Conservation (phyloP, 2,888 invertebrate genomes). For the Himalopsyche kuldschensis region DNA sequence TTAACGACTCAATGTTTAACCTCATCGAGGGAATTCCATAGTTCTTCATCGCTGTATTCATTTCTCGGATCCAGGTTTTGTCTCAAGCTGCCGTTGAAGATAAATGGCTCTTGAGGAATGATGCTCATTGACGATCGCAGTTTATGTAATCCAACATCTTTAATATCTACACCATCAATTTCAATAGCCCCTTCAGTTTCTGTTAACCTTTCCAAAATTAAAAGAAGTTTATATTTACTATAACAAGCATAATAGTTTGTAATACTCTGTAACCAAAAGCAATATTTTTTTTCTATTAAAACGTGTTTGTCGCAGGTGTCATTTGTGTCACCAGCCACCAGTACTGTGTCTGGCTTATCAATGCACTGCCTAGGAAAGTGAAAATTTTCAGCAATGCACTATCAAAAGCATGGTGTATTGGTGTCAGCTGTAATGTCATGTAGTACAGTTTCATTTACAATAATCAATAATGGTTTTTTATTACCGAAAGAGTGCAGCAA, state of each 20-base stretch:
- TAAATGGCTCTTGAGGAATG: constrained; percentile 70
- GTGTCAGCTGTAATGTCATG: too few relatives aligned
- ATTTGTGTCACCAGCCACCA: too few relatives aligned
- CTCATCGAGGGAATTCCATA: constrained; percentile 74
- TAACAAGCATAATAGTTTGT: not conserved
- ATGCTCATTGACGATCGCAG: constrained; percentile 63
- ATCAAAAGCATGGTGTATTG: not conserved
- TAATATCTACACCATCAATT: constrained; percentile 53
- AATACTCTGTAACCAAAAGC: too few relatives aligned
- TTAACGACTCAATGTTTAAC: constrained; percentile 43
- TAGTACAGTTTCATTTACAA: too few relatives aligned
- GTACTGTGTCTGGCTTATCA: too few relatives aligned
- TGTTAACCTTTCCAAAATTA: constrained; percentile 50
- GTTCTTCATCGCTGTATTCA: constrained; percentile 62
- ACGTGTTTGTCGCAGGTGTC: too few relatives aligned
- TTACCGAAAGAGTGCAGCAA: constrained; percentile 72
- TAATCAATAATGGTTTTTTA: not conserved
- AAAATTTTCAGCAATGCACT: not conserved
- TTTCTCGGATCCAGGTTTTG: constrained; percentile 78
- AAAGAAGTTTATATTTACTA: not conserved
- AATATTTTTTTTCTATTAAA: too few relatives aligned
- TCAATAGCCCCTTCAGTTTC: constrained; percentile 51
- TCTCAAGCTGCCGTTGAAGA: constrained; percentile 76
- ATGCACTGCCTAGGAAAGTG: too few relatives aligned
- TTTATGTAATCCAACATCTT: constrained; percentile 56